phyloP scores from a whole-genome alignment of 2,888 invertebrate genomes.

The Opisthograptis luteolata region DNA sequence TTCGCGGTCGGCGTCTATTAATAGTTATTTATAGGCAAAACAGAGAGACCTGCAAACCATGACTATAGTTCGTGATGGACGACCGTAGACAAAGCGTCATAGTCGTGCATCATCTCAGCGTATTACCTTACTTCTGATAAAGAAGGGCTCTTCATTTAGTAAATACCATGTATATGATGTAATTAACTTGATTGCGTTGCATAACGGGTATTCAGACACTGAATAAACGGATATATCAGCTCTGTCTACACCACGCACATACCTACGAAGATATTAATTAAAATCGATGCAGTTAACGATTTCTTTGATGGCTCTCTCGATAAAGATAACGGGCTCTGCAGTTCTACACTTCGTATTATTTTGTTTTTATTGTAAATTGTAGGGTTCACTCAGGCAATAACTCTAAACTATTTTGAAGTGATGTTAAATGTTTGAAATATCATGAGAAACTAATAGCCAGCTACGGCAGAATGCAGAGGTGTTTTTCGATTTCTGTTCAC shows the following conservation, averaged over 20 bases:
- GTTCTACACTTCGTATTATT: conserved; percentile 31
- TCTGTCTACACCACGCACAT: conserved; percentile 16
- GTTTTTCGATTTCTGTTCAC: neutral
- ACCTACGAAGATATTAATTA: conserved; percentile 34
- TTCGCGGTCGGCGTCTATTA: conserved; percentile 78
- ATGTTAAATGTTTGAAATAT: conserved; percentile 17
- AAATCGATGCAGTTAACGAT: conserved; percentile 39
- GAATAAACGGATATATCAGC: conserved; percentile 24
- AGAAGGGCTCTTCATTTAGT: conserved; percentile 45
- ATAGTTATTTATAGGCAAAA: conserved; percentile 77
- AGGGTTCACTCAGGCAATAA: conserved; percentile 31
- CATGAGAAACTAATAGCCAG: conserved; percentile 14
- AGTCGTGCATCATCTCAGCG: conserved; percentile 53
- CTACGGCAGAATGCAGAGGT: neutral
- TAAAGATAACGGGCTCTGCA: conserved; percentile 37
- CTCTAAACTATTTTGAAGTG: conserved; percentile 24
- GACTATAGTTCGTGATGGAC: conserved; percentile 54
- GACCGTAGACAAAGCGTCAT: conserved; percentile 60
- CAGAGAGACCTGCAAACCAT: conserved; percentile 61
- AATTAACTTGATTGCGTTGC: conserved; percentile 29
- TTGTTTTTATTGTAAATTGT: conserved; percentile 33
- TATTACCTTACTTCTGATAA: conserved; percentile 43
- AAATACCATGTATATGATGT: conserved; percentile 46
- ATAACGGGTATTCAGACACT: conserved; percentile 18
- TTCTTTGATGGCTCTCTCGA: conserved; percentile 37